Conservation (phyloP, 1,140 invertebrate genomes). For the Atta colombica region DNA sequence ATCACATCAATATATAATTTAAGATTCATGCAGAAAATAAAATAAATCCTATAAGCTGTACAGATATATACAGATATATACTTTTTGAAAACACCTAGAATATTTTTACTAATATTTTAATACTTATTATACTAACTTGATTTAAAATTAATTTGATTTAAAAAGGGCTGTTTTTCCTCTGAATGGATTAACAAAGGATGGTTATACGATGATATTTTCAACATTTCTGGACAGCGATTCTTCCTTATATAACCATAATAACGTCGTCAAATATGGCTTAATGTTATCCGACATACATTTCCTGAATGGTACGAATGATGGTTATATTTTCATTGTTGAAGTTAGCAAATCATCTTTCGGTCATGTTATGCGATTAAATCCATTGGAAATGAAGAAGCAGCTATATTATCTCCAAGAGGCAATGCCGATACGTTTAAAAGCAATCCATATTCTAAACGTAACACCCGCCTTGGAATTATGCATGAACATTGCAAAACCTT, state of each 20-base stretch:
- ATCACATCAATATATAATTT: background rate
- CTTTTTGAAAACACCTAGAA: background rate
- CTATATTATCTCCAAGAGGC: constrained; percentile 82
- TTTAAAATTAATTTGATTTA: background rate
- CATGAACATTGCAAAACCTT: constrained; percentile 89
- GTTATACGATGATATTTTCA: constrained; percentile 56
- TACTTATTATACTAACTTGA: constrained; percentile 1
- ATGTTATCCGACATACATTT: constrained; percentile 66
- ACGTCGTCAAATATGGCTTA: constrained; percentile 28
- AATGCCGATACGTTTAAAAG: constrained; percentile 88
- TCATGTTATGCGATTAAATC: constrained; percentile 59
- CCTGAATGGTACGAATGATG: constrained; percentile 52
- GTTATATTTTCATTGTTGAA: constrained; percentile 62
- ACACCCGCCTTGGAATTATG: constrained; percentile 89
- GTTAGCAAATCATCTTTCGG: constrained; percentile 45
- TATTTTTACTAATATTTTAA: constrained; percentile 13
- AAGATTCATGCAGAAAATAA: background rate
- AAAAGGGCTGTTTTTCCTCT: constrained; percentile 40
- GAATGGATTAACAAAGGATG: constrained; percentile 58
- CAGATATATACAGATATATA: background rate
- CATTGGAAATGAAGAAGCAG: constrained; percentile 46
- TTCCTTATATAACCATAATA: constrained; percentile 45
- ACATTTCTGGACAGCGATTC: constrained; percentile 51
- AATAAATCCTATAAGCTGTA: background rate
- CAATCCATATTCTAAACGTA: constrained; percentile 89